phyloP scores from a whole-genome alignment of 2,888 invertebrate species.

The Geophilus truncorum region DNA sequence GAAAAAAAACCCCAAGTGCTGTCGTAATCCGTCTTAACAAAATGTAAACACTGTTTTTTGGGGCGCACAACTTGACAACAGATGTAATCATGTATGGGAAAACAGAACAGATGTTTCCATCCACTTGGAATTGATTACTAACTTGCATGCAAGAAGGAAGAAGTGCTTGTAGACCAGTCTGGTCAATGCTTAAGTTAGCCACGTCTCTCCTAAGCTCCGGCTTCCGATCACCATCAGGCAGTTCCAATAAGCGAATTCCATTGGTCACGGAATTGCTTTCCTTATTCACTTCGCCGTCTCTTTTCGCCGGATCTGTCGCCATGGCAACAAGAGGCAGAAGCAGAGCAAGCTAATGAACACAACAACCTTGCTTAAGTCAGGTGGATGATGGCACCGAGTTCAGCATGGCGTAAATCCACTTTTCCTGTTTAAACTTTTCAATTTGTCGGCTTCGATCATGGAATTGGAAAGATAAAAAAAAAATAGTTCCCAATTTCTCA shows the following conservation, averaged over 20 bases:
- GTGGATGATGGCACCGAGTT: not conserved
- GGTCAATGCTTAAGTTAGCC: constrained; percentile 30
- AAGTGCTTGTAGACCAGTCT: constrained; percentile 25
- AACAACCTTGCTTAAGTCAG: not conserved
- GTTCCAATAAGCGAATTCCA: constrained; percentile 23
- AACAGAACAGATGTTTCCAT: not conserved
- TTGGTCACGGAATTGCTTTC: constrained; percentile 11
- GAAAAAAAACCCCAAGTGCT: no score
- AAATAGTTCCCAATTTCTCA: not conserved
- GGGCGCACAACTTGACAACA: not conserved
- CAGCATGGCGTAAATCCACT: not conserved
- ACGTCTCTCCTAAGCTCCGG: constrained; percentile 25
- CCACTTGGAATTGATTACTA: not conserved
- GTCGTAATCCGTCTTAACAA: not conserved
- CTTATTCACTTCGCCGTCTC: not conserved
- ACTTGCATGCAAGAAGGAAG: constrained; percentile 32
- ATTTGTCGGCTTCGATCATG: not conserved
- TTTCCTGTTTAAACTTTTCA: not conserved
- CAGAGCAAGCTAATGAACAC: not conserved
- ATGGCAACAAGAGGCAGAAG: not conserved
- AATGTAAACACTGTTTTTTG: not conserved
- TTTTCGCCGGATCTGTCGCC: not conserved
- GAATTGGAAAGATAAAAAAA: not conserved
- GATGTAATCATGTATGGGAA: not conserved
- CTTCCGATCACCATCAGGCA: not conserved